phyloP scores from a whole-genome alignment of 1,140 invertebrate genomes.

The Eurytemora carolleeae region DNA sequence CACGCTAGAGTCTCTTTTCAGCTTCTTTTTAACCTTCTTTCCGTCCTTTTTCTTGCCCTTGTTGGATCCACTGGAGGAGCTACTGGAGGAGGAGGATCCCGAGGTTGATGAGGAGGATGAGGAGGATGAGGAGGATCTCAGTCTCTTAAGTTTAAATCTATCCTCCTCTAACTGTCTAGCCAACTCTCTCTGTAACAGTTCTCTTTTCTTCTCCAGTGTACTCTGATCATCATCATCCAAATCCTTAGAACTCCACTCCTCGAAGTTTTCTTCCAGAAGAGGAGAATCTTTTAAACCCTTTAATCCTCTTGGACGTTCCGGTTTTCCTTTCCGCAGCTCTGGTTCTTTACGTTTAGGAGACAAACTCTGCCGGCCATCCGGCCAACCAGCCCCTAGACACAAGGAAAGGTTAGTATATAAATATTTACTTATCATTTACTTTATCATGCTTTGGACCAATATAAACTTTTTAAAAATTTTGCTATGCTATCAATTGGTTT shows the following conservation, averaged over 20 bases:
- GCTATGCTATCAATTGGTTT: too few relatives aligned
- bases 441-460: too few relatives aligned
- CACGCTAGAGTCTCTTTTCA: background rate
- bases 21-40: background rate
- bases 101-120: background rate
- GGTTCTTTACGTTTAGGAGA: too few relatives aligned
- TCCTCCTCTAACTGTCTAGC: background rate
- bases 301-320: too few relatives aligned
- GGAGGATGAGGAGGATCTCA: background rate
- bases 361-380: too few relatives aligned
- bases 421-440: too few relatives aligned
- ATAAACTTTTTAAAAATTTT: too few relatives aligned
- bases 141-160: background rate
- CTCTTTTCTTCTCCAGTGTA: background rate
- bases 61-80: background rate
- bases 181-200: background rate
- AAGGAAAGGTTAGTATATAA: too few relatives aligned
- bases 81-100: background rate
- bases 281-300: background rate
- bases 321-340: too few relatives aligned
- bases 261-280: background rate
- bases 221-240: background rate
- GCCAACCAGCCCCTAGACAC: too few relatives aligned
- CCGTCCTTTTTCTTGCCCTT: background rate
- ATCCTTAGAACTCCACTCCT: background rate